Percentiles rank a stretch among this genome's conserved stretches.
These are phyloP conservation scores for Empis livida DNA, from an alignment of 2,888 invertebrate genomes.

Conservation along the genomic window DNA sequence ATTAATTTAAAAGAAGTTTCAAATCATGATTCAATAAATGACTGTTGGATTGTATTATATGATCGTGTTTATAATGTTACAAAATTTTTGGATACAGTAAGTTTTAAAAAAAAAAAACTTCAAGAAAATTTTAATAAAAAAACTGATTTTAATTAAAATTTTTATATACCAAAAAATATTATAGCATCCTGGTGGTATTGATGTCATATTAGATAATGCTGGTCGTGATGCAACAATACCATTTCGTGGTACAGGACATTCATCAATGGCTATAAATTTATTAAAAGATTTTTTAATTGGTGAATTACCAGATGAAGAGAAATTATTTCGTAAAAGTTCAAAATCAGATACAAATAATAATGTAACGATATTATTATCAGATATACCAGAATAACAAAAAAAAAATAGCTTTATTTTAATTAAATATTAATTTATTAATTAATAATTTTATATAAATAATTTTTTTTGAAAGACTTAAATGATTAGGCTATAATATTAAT, in stretches of 20 bases:
- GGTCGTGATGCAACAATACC: conserved; percentile 75
- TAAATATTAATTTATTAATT: too few species aligned
- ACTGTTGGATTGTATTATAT: conserved; percentile 80
- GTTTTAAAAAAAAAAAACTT: conserved; percentile 5
- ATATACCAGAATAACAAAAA: conserved; percentile 26
- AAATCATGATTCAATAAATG: conserved; percentile 54
- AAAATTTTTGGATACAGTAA: conserved; percentile 55
- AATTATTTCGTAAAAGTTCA: conserved; percentile 47
- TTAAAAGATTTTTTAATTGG: conserved; percentile 63
- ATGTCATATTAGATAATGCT: conserved; percentile 70
- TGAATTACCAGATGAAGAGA: conserved; percentile 56
- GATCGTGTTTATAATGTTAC: conserved; percentile 78
- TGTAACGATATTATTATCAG: conserved; percentile 22
- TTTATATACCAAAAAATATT: conserved; percentile 6
- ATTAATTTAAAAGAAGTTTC: conserved; percentile 64
- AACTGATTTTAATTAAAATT: neutral
- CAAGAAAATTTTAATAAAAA: neutral
- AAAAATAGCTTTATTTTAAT: too few species aligned
- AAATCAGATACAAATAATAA: conserved; percentile 6
- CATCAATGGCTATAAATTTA: conserved; percentile 46
- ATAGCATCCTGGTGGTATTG: conserved; percentile 74
- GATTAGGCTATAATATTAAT: too few species aligned
- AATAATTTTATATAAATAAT: neutral
- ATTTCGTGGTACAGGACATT: conserved; percentile 69
- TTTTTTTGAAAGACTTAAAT: neutral